Conservation (phyloP, 2,797 vertebrate genomes). For the Tapirus indicus region DNA sequence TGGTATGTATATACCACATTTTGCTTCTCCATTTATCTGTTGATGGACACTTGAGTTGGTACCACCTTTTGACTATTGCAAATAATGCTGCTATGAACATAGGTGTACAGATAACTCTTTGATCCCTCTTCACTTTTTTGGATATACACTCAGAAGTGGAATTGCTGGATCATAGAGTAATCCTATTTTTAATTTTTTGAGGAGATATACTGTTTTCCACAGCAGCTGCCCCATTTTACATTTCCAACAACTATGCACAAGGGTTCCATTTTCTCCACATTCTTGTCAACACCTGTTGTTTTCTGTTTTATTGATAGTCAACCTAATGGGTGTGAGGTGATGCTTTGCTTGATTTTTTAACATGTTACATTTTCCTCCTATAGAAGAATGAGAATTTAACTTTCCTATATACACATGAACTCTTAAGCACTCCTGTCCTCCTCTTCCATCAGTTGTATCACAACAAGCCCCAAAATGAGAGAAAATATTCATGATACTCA, state of each 20-base stretch:
- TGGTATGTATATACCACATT: neutral
- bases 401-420: neutral
- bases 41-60: neutral
- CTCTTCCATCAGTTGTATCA: neutral
- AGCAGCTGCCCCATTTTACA: neutral
- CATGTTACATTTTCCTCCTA: neutral
- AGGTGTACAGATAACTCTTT: neutral
- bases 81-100: slow-evolving; percentile 36
- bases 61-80: neutral
- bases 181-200: neutral
- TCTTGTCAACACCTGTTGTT: neutral
- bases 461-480: neutral
- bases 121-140: neutral
- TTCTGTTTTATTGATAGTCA: neutral
- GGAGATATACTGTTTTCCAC: neutral
- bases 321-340: neutral
- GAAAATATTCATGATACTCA: neutral
- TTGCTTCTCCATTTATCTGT: neutral
- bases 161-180: neutral
- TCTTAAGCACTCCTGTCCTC: neutral
- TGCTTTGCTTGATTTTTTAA: neutral
- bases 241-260: neutral
- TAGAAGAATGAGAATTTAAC: neutral
- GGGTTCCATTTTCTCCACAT: neutral
- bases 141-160: neutral